A percentile compares a stretch with the other conserved stretches of the same genome.
These are phyloP conservation scores for Danionella dracula DNA, from an alignment of 2,797 vertebrate genomes.

Conservation along the genomic window DNA sequence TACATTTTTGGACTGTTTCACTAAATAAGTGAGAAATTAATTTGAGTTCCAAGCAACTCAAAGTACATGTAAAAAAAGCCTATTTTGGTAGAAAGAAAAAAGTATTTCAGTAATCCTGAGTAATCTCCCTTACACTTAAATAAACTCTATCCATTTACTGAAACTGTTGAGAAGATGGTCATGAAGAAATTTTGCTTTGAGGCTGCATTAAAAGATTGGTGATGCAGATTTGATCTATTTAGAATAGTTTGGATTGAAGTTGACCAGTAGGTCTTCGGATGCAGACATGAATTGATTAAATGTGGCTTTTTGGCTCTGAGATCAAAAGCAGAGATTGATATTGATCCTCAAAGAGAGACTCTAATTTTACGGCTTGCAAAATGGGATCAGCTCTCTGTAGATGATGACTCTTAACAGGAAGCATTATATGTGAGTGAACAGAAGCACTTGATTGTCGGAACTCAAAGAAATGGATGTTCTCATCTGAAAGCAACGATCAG, in stretches of 20 bases:
- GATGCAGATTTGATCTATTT: too few relatives aligned
- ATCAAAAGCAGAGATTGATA: slow-evolving; percentile 25
- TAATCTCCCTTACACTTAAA: too few relatives aligned
- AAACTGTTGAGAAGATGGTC: too few relatives aligned
- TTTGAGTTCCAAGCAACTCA: too few relatives aligned
- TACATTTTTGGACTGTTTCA: too few relatives aligned
- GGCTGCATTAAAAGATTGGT: too few relatives aligned
- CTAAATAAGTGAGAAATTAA: too few relatives aligned
- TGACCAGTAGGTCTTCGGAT: not conserved
- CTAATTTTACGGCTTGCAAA: slow-evolving; percentile 33
- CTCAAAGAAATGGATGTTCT: slow-evolving; percentile 23
- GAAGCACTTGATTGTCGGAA: slow-evolving; percentile 7
- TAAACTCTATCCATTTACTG: too few relatives aligned
- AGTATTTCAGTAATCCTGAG: too few relatives aligned
- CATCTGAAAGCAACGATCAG: slow-evolving; percentile 29
- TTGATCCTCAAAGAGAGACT: slow-evolving; percentile 22
- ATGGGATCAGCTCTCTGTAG: slow-evolving; percentile 15
- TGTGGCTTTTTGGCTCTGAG: slow-evolving; percentile 6
- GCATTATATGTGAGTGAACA: not conserved
- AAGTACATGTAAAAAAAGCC: too few relatives aligned
- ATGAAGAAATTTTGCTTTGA: too few relatives aligned
- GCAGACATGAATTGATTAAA: slow-evolving; percentile 21
- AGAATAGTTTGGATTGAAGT: not conserved
- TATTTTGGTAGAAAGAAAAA: too few relatives aligned
- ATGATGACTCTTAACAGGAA: slow-evolving; percentile 6